Evolutionary conservation across 2,113 vertebrate genomes (phyloP).

Genomic region (Embiotoca jacksoni): DNA sequence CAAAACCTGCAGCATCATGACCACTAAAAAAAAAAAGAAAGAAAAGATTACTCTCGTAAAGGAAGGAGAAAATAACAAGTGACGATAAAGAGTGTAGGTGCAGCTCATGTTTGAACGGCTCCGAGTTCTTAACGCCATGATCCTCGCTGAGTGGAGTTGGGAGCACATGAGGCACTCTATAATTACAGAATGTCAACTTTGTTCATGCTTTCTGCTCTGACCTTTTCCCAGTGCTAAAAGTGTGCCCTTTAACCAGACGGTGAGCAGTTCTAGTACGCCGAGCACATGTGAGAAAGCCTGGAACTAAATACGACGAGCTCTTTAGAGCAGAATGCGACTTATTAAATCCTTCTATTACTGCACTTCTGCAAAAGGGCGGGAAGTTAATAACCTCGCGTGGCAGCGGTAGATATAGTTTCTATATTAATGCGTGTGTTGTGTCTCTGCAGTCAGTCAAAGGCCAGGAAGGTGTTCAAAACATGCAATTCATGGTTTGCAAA

Average conservation of each 20-base stretch:
- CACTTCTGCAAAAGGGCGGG: slow-evolving; percentile 3
- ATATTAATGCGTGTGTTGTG: not conserved
- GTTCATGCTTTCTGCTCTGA: slow-evolving; percentile 73
- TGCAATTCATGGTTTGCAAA: no score
- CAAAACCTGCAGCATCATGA: no score
- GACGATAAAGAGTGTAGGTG: slow-evolving; percentile 1
- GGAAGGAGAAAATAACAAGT: not conserved
- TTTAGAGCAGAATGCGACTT: slow-evolving; percentile 44
- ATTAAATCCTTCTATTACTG: slow-evolving; percentile 57
- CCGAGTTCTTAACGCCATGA: not conserved
- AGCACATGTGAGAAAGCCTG: slow-evolving; percentile 30
- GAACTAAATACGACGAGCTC: slow-evolving; percentile 30
- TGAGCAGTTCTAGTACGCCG: slow-evolving; percentile 38
- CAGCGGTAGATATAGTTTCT: not conserved
- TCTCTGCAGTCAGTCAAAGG: not conserved
- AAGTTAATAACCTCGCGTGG: slow-evolving; percentile 34
- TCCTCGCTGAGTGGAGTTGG: slow-evolving; percentile 5
- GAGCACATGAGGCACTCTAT: slow-evolving; percentile 28
- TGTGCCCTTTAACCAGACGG: slow-evolving; percentile 66
- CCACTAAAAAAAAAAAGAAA: no score
- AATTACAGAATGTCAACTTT: slow-evolving; percentile 79
- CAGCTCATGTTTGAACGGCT: slow-evolving; percentile 4
- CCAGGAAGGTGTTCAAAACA: no score
- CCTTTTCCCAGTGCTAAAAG: slow-evolving; percentile 71
- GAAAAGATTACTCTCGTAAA: not conserved